Base-by-base conservation (phyloP, 2,113 vertebrate species). In the Hemiscyllium ocellatum region DNA sequence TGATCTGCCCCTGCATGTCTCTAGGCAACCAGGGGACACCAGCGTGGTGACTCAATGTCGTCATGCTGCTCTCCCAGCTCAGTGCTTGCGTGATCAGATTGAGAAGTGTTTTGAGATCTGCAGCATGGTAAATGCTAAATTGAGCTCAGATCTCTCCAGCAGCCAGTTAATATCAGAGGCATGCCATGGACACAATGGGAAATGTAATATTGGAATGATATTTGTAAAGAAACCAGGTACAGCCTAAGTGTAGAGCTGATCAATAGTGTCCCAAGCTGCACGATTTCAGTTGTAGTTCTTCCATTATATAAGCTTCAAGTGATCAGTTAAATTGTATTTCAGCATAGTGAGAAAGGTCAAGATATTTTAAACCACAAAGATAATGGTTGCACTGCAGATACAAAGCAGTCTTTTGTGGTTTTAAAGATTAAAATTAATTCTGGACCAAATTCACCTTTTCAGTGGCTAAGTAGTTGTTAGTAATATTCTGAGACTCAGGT, bases 271-370 rank as follows among this genome's bases (percentile, higher is more conserved):
- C 68, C 93, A 70, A 22, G 24, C 42, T 50, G 26, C 26, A 52
- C 72, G 26, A 95, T 95, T 95, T 95, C 94, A 95, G 17, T 72
- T 76, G 29, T 95, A 95, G 20, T 95, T 50, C 93, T 72, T 72
- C 68, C 42, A 52, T 72, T 95, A 72, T 15, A 76, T 50, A 95
- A 52, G 29, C 24, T 76, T 47, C 52, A 61, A 33, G 87, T 24
- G 8, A 61, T 90, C 66, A 76, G 33, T 65, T 37, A n/a, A 33
- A 66, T 72, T 29, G 94, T 72, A 95, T 52, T 95, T 26, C 69
- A 17, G 68, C 37, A 19, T 52, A 72, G 69, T 52, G 69, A 95
- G 50, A 70, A 95, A 95, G 94, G 94, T 95, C 94, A 95, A 52
- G 24, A 26, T 95, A 72, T 52, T 50, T 42, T 95, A 52, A 95